These are phyloP conservation scores for Ceyx margarethae DNA, from an alignment of 2,113 vertebrate species.

Conservation along the genomic window DNA sequence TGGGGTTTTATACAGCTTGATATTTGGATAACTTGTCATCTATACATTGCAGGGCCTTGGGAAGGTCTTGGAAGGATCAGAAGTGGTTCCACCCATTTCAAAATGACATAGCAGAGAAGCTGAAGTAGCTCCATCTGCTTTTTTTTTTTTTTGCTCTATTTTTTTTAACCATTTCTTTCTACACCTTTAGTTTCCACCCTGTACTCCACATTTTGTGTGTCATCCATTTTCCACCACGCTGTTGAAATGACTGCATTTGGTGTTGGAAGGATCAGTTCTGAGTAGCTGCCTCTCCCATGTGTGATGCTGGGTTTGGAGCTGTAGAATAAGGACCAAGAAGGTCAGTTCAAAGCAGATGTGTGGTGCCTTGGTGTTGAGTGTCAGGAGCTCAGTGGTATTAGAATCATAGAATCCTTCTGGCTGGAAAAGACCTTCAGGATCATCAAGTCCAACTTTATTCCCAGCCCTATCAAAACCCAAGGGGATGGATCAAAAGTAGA, in stretches of 20 bases:
- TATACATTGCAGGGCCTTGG: neutral
- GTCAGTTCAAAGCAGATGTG: neutral
- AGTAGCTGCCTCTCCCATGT: neutral
- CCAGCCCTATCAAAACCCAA: too few relatives aligned
- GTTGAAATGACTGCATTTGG: neutral
- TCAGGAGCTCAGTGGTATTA: neutral
- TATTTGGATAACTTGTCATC: neutral
- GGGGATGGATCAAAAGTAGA: too few relatives aligned
- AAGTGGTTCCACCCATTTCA: neutral
- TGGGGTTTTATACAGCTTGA: neutral
- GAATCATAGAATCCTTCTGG: too few relatives aligned
- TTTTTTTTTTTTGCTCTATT: neutral
- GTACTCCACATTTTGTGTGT: neutral
- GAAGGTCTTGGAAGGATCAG: neutral
- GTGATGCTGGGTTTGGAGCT: neutral
- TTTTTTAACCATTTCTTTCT: neutral
- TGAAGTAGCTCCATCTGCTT: neutral
- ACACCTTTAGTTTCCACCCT: neutral
- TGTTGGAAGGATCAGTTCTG: neutral
- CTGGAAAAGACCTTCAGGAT: too few relatives aligned
- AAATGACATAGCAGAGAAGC: neutral
- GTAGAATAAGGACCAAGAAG: neutral
- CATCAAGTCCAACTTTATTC: too few relatives aligned
- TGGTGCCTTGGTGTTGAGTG: neutral
- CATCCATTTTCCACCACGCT: neutral